Evolutionary conservation across 2,888 invertebrate genomes (phyloP), one percentile per base, ranked within the genome.

Genomic region (Eupithecia centaureata): DNA sequence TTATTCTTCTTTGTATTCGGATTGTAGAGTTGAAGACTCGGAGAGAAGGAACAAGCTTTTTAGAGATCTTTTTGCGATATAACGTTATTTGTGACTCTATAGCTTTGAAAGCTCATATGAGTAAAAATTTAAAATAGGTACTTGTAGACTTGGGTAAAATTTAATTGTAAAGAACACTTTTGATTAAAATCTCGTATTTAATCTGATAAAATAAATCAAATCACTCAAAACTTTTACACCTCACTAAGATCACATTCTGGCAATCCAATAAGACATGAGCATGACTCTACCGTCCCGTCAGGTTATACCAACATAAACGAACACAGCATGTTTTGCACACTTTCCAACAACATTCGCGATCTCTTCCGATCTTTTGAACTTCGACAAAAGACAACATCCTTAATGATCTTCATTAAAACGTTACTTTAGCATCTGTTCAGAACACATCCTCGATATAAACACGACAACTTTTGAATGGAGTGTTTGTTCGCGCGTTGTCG

Each of bases 401-500:
- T 72, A 74, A 79, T 72, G 69, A 77, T 77, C 70, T 73, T 73
- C 71, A 77, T 79, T 73, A 67, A 74, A 79, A 74, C 73, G 66
- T 75, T 73, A 73, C 68, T 63, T 30, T 75, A 28, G 72, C 68
- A 77, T 79, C 73, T 77, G 76, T 68, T 67, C 58, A 51, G 73
- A 73, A 78, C 73, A 67, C 70, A 70, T 67, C 70, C 66, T 58
- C 67, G 85, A 88, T 85, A 86, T 79, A 83, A 87, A 87, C 88
- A 86, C 82, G 76, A 82, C 79, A 88, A 86, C 84, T 87, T 88
- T 82, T 85, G 82, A 85, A 86, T 81, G 83, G 78, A 84, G 81
- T 85, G 87, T 86, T 86, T 88, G 88, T 86, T 81, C 81, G 83
- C 86, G 86, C 83, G 86, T 82, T 88, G 88, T 87, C 89, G 84